Base-by-base conservation (phyloP, 2,113 vertebrate genomes). In the Tenebrosternarchus preto region DNA sequence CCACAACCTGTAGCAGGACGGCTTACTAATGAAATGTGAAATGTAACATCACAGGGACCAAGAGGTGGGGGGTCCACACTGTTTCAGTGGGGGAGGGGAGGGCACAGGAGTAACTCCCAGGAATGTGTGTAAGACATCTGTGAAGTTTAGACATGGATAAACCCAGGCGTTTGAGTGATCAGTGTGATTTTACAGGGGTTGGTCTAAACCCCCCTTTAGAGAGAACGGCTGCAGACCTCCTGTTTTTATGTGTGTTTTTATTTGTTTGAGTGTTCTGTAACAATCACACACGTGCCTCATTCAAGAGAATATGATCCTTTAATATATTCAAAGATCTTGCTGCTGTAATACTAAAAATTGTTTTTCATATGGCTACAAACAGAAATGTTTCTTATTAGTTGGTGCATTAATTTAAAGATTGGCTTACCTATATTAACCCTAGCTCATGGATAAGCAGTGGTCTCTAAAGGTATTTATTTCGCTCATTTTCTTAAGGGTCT, bases 51-150 rank as follows among this genome's bases (percentile, higher is more conserved):
- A 17, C 68, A 27, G 12, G 3, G 43, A 19, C 25, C 7, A 29
- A 16, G 29, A 70, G 0, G 20, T 80, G 77, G 79, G 76, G 75
- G 78, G 73, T 66, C 66, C 15, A 27, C 22, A 19, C 17, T 43
- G 61, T 36, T 8, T 55, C 50, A 22, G 67, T 43, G 81, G 78
- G 85, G 81, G 76, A 29, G 61, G 85, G 85, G 36, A 64, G 76
- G 76, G 76, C 56, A 80, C 81, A 86, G 85, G 89, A 89, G 63
- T 85, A 50, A 24, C 86, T 84, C 83, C 83, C 78, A 89, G 88
- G 91, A 93, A 93, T 93, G 91, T 87, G 83, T 87, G 82, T 85
- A 90, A 88, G 87, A 85, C 90, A 87, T 89, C 81, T 70, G 80
- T 81, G 78, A 69, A 82, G 74, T 71, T 39, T 59, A 27, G 84